Evolutionary conservation across 2,888 invertebrate species (phyloP).

Genomic region (Colostygia pectinataria): DNA sequence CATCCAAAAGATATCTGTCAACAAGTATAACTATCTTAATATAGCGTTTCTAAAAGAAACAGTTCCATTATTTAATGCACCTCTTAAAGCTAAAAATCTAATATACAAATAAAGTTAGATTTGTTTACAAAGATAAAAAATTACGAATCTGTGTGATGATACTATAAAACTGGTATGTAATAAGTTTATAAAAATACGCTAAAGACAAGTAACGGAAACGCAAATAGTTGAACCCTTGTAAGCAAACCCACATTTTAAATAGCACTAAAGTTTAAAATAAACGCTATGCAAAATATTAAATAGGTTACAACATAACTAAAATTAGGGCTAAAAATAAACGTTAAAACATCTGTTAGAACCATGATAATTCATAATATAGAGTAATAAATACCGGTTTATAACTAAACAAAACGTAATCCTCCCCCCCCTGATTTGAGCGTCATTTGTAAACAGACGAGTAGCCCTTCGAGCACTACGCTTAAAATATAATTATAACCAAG

Average conservation of each 20-base stretch:
- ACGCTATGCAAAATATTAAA: constrained; percentile 72
- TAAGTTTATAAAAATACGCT: constrained; percentile 1
- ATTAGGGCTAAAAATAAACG: constrained; percentile 50
- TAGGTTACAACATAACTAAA: constrained; percentile 64
- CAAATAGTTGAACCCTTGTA: constrained; percentile 20
- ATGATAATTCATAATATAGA: constrained; percentile 40
- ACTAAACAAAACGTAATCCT: constrained; percentile 51
- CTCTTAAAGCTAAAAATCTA: constrained; percentile 68
- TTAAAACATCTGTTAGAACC: constrained; percentile 59
- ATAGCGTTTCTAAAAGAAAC: constrained; percentile 54
- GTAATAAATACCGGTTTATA: constrained; percentile 64
- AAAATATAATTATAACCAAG: neutral
- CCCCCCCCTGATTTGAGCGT: constrained; percentile 57
- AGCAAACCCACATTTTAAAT: constrained; percentile 19
- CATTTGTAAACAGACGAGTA: constrained; percentile 34
- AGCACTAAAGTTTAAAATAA: constrained; percentile 45
- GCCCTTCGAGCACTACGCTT: constrained; percentile 2
- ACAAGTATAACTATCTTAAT: constrained; percentile 44
- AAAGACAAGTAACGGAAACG: neutral
- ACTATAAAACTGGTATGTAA: constrained; percentile 17
- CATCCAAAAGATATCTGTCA: constrained; percentile 37
- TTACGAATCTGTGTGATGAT: constrained; percentile 36
- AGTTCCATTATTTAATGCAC: constrained; percentile 62
- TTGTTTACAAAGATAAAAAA: constrained; percentile 43
- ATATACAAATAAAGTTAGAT: constrained; percentile 72